Evolutionary conservation across 2,888 invertebrate species (phyloP), one percentile per base, ranked within the genome.

Genomic region (Leptura quadrifasciata): DNA sequence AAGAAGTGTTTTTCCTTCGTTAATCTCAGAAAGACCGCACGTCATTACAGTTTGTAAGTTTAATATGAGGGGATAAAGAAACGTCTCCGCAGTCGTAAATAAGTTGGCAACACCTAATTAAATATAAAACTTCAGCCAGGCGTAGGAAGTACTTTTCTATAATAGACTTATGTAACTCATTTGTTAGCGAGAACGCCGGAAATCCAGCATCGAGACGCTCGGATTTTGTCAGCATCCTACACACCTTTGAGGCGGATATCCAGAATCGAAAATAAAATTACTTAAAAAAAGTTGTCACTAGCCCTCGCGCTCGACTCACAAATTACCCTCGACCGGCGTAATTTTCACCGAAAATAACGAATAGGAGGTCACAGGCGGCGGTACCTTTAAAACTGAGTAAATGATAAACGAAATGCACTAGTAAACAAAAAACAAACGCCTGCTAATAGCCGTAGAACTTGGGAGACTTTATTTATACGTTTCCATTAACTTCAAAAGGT

Each of bases 161-260:
- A 83, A 84, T 82, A 81, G 82, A 75, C 76, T 77, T 76, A 79
- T 79, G 82, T 82, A 79, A 75, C 76, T 82, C 83, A 81, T 84
- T 84, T 84, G 84, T 84, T 83, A 81, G 76, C 82, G 80, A 73
- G 72, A 39, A 81, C 82, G 82, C 83, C 83, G 84, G 84, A 84
- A 84, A 65, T 52, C 65, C 65, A 65, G 65, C 65, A 52, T 65
- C 52, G n/a, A 52, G 65, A 24, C 65, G 65, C 65, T 65, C 65
- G 65, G n/a, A 55, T 73, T 67, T 60, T 65, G 73, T 73, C 73
- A 57, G 64, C 54, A 39, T 54, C 72, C 55, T 15, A 27, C 47
- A 68, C 57, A 39, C 57, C 47, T 58, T 58, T 61, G 70, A 70
- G 35, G 35, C 75, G 75, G 75, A 75, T 70, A 58, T 75, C 60